phyloP scores from a whole-genome alignment of 2,888 invertebrate genomes.

The Xylocampa areola region DNA sequence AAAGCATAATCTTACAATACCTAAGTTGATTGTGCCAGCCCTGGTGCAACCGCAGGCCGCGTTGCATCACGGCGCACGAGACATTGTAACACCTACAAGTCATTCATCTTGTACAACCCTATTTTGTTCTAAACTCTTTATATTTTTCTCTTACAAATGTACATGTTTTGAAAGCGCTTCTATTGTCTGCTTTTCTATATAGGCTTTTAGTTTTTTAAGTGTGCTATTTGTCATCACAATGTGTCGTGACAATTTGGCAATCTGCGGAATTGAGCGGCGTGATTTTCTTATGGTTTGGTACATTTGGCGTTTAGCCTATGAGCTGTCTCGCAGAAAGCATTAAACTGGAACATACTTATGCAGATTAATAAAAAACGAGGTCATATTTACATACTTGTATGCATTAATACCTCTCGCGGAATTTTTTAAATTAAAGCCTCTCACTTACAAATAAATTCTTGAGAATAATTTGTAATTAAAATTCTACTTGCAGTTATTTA shows the following conservation, averaged over 20 bases:
- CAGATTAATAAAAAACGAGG: neutral
- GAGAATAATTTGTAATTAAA: neutral
- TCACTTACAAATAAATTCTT: neutral
- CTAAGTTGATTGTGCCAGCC: conserved; percentile 13
- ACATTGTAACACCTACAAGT: conserved; percentile 26
- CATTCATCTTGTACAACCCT: conserved; percentile 50
- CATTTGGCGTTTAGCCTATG: no score
- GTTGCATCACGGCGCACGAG: conserved; percentile 48
- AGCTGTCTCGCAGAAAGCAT: no score
- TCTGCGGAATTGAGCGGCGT: neutral
- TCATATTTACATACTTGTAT: neutral
- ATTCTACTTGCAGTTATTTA: neutral
- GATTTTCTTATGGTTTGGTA: no score
- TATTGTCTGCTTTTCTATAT: conserved; percentile 6
- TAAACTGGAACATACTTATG: no score
- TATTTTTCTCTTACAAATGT: conserved; percentile 20
- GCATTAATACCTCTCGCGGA: neutral
- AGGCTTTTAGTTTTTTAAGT: conserved; percentile 14
- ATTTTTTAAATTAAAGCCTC: conserved; percentile 2
- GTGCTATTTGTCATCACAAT: conserved; percentile 9
- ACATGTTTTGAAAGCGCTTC: conserved; percentile 28
- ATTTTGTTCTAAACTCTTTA: conserved; percentile 13
- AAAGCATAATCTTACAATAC: no score
- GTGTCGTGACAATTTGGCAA: conserved; percentile 1
- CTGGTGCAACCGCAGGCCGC: conserved; percentile 41